These are phyloP conservation scores for Drosophila mauritiana DNA, from an alignment of 1,140 invertebrate species.

Conservation along the genomic window DNA sequence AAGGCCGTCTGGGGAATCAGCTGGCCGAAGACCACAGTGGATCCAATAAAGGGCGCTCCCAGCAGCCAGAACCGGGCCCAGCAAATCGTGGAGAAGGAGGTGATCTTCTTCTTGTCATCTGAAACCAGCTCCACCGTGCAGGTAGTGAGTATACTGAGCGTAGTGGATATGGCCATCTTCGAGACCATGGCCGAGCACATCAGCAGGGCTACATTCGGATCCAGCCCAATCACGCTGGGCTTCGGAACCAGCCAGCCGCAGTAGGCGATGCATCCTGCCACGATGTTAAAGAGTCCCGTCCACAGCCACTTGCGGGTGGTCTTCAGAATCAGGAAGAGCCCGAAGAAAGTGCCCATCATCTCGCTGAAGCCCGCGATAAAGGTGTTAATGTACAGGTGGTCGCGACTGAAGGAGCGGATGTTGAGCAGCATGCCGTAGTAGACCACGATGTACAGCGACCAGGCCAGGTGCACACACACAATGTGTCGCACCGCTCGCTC, in stretches of 20 bases:
- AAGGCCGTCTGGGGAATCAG: conserved; percentile 79
- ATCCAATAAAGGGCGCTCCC: conserved; percentile 81
- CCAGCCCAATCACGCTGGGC: conserved; percentile 55
- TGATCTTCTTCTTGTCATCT: conserved; percentile 77
- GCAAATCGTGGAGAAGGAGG: conserved; percentile 79
- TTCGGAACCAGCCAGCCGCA: conserved; percentile 79
- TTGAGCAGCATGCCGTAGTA: conserved; percentile 85
- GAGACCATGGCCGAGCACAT: conserved; percentile 84
- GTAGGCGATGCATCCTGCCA: conserved; percentile 78
- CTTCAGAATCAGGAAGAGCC: conserved; percentile 78
- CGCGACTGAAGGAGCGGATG: conserved; percentile 84
- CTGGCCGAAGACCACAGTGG: conserved; percentile 76
- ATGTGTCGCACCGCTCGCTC: conserved; percentile 75
- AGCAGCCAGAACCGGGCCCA: conserved; percentile 84
- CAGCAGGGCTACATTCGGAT: conserved; percentile 72
- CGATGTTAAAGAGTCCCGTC: conserved; percentile 79
- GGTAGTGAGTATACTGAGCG: conserved; percentile 82
- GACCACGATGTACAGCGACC: conserved; percentile 84
- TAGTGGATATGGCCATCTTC: conserved; percentile 80
- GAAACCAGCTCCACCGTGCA: conserved; percentile 79
- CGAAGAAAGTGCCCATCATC: conserved; percentile 84
- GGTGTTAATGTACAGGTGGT: conserved; percentile 83
- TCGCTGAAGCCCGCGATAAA: conserved; percentile 81
- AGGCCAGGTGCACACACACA: conserved; percentile 75
- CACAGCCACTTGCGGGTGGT: conserved; percentile 80